Conservation (phyloP, 53 echinoderm and acorn worm species). For the Pentamera pediparva region DNA sequence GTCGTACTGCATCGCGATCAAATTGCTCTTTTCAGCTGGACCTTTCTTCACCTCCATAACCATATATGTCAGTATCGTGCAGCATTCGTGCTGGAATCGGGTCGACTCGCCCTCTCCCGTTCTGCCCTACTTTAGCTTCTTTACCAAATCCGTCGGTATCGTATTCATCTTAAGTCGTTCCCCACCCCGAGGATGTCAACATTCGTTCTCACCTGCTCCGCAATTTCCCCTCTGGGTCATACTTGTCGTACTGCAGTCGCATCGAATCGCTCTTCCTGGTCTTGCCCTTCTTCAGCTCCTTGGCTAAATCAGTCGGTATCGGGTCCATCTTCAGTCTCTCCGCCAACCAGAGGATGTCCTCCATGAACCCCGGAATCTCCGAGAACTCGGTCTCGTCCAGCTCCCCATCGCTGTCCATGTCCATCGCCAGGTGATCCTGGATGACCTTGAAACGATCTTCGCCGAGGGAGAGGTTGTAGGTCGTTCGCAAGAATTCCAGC, state of each 20-base stretch:
- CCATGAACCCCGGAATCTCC: neutral
- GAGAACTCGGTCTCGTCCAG: conserved; percentile 7
- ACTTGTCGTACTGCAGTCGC: neutral
- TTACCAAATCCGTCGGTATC: too few species aligned
- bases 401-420: neutral
- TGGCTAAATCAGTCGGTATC: conserved; percentile 5
- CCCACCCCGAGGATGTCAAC: neutral
- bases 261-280: neutral
- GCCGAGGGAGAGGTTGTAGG: too few species aligned
- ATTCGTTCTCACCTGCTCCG: conserved; percentile 6
- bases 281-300: neutral
- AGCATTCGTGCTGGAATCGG: too few species aligned
- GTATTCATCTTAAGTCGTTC: neutral
- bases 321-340: neutral
- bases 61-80: too few species aligned
- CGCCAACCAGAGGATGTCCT: neutral
- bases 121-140: too few species aligned
- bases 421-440: neutral
- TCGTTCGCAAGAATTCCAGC: neutral
- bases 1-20: too few species aligned
- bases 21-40: too few species aligned
- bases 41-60: too few species aligned
- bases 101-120: too few species aligned
- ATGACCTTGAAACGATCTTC: too few species aligned
- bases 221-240: conserved; percentile 9